Conservation (phyloP, 2,113 vertebrate genomes). For the Otocyon megalotis region DNA sequence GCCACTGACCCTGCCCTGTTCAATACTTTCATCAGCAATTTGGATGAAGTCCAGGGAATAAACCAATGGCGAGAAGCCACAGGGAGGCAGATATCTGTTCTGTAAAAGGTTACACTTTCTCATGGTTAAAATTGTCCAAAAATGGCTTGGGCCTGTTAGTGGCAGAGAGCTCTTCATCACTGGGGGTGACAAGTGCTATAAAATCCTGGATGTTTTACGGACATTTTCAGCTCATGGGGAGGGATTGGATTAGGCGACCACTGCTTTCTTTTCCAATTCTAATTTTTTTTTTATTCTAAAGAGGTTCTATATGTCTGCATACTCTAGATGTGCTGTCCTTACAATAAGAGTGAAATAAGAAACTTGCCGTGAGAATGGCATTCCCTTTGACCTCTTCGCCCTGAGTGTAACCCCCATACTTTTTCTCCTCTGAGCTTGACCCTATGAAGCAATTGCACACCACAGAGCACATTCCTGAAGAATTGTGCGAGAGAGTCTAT, state of each 20-base stretch:
- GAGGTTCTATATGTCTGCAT: background rate
- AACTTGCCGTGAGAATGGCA: background rate
- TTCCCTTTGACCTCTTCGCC: conserved; percentile 54
- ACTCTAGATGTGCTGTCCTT: background rate
- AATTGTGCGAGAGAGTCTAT: background rate
- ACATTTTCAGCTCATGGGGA: background rate
- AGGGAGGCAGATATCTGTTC: background rate
- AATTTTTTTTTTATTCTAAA: background rate
- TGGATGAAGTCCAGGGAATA: conserved; percentile 52
- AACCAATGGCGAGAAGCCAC: background rate
- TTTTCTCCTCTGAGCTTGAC: background rate
- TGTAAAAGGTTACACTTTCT: background rate
- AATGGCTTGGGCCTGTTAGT: background rate
- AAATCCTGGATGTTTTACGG: background rate
- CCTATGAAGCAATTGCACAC: conserved; percentile 43
- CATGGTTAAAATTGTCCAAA: background rate
- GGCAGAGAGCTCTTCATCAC: background rate
- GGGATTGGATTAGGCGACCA: background rate
- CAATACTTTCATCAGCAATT: conserved; percentile 25
- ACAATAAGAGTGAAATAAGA: background rate
- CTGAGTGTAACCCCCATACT: background rate
- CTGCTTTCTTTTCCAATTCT: background rate
- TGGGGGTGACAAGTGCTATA: background rate
- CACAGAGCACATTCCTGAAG: background rate
- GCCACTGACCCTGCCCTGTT: background rate